These are phyloP conservation scores for Megathymus violae DNA, from an alignment of 1,140 invertebrate species.

Conservation along the genomic window DNA sequence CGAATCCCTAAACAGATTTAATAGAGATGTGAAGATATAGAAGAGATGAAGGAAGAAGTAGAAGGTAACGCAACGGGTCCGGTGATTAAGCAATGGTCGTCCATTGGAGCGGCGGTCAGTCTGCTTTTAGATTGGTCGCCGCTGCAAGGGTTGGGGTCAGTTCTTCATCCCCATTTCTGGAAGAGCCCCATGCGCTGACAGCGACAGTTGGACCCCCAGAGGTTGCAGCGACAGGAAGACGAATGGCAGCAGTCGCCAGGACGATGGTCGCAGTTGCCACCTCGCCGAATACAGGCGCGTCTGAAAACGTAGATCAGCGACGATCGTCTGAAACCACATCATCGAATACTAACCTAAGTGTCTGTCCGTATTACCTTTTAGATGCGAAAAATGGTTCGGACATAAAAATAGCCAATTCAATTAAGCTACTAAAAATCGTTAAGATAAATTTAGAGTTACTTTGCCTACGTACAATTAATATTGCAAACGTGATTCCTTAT, in stretches of 20 bases:
- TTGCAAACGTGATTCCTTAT: no score
- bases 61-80: conserved; percentile 73
- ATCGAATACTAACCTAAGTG: conserved; percentile 77
- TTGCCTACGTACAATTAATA: no score
- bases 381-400: conserved; percentile 11
- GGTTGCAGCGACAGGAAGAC: conserved; percentile 93
- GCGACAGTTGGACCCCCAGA: conserved; percentile 95
- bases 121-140: conserved; percentile 56
- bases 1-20: conserved; percentile 50
- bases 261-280: conserved; percentile 92
- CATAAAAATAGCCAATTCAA: conserved; percentile 8
- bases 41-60: conserved; percentile 44
- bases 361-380: conserved; percentile 43
- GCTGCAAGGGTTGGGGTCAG: conserved; percentile 48
- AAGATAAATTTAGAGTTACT: no score
- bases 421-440: no score
- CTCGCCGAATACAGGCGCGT: conserved; percentile 91
- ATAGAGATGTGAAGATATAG: conserved; percentile 46
- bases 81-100: conserved; percentile 62
- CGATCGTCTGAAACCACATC: conserved; percentile 90
- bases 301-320: conserved; percentile 94
- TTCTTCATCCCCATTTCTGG: conserved; percentile 92
- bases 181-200: conserved; percentile 95
- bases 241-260: conserved; percentile 94
- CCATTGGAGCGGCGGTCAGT: conserved; percentile 63